These are phyloP conservation scores for Harpalus rufipes DNA, from an alignment of 2,888 invertebrate genomes.

Conservation along the genomic window DNA sequence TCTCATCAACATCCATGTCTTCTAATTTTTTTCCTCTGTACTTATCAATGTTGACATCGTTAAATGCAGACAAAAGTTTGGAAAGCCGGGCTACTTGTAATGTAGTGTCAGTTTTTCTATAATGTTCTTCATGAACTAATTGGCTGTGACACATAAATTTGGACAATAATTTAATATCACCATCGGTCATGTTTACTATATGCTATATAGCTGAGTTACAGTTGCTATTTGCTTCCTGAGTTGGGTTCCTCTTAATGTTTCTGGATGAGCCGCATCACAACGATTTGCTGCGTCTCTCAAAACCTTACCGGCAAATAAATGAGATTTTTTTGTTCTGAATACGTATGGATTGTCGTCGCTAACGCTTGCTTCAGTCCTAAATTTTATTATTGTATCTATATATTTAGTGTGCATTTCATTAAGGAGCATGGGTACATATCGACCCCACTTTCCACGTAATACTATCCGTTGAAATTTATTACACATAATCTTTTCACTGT, in stretches of 20 bases:
- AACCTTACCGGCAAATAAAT: slow-evolving; percentile 40
- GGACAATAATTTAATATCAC: slow-evolving; percentile 17
- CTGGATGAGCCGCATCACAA: slow-evolving; percentile 20
- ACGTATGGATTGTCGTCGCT: slow-evolving; percentile 25
- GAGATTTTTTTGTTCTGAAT: slow-evolving; percentile 5
- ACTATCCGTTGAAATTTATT: slow-evolving; percentile 5
- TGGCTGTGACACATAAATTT: slow-evolving; percentile 43
- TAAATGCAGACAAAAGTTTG: slow-evolving; percentile 15
- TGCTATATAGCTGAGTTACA: slow-evolving; percentile 21
- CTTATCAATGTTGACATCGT: background rate
- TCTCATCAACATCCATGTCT: slow-evolving; percentile 9
- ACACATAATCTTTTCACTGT: slow-evolving; percentile 34
- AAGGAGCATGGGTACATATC: slow-evolving; percentile 19
- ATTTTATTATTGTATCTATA: slow-evolving; percentile 21
- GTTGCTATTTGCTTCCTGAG: slow-evolving; percentile 35
- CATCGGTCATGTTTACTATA: slow-evolving; percentile 30
- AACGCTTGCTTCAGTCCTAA: slow-evolving; percentile 3
- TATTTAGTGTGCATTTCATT: slow-evolving; percentile 6
- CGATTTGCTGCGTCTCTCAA: slow-evolving; percentile 24
- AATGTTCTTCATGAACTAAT: slow-evolving; percentile 25
- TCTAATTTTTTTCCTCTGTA: slow-evolving; percentile 22
- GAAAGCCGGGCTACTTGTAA: slow-evolving; percentile 29
- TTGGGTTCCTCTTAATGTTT: slow-evolving; percentile 18
- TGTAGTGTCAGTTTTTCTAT: slow-evolving; percentile 41
- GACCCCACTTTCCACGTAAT: slow-evolving; percentile 39